Conservation (phyloP, 2,113 vertebrate genomes). For the Callithrix jacchus region DNA sequence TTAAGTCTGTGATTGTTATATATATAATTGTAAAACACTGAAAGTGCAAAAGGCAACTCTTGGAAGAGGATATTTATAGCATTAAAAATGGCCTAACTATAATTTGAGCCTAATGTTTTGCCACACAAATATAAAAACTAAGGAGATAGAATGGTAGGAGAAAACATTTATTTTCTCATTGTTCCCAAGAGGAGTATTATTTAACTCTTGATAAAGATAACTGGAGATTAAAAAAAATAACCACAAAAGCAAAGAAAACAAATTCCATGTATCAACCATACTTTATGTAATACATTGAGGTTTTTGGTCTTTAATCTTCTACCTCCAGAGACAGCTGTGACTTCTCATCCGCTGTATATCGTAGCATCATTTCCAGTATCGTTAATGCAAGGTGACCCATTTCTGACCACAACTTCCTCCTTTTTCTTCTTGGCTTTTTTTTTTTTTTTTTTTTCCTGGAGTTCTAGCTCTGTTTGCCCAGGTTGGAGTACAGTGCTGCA, state of each 20-base stretch:
- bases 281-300: not conserved
- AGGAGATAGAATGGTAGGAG: not conserved
- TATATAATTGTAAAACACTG: not conserved
- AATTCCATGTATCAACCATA: not conserved
- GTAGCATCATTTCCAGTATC: not conserved
- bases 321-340: not conserved
- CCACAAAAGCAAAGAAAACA: not conserved
- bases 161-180: not conserved
- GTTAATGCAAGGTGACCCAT: not conserved
- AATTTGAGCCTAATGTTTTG: not conserved
- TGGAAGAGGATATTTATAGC: not conserved
- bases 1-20: not conserved
- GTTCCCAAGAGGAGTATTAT: constrained; percentile 11
- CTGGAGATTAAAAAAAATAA: not conserved
- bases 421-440: not conserved
- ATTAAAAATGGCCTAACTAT: constrained; percentile 11
- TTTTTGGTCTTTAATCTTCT: not conserved
- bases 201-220: constrained; percentile 57
- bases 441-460: too few relatives aligned
- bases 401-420: not conserved
- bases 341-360: not conserved
- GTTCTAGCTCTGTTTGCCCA: too few relatives aligned
- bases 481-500: too few relatives aligned
- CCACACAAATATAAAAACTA: not conserved
- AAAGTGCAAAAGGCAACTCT: not conserved